Evolutionary conservation across 2,888 invertebrate genomes (phyloP), one percentile per base, ranked within the genome.

Genomic region (Drosophila nr. fundita): DNA sequence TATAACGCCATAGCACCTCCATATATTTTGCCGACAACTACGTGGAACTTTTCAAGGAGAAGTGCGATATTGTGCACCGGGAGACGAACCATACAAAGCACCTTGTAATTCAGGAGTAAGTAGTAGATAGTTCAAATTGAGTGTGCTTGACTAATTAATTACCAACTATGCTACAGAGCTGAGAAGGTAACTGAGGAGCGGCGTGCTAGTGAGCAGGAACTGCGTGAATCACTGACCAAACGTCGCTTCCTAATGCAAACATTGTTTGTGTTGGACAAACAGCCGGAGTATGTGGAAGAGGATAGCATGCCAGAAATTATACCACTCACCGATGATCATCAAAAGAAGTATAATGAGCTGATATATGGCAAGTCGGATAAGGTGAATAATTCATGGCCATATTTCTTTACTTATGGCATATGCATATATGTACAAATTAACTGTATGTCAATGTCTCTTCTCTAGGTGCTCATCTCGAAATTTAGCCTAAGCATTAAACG

Each of bases 261-360:
- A 30, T 60, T 92, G 1, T 83, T 93, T 92, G 73, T 94, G 84
- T 77, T 95, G 90, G 94, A 95, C 90, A 77, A 95, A 91, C 92
- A 94, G 90, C 92, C 27, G n/a, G 18, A 38, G 3, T 15, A 8
- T n/a, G 91, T 92, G 87, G 73, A 93, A 82, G 91, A 94, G 90
- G 93, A 95, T 91, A 92, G 93, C 64, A 93, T 92, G 53, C 93
- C 94, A 0, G 92, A 93, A 76, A 92, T 96, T 45, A 95, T 96
- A 0, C 94, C 95, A 60, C 92, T 97, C n/a, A 96, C 96, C 0
- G 93, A 94, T 0, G 95, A 96, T 36, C 96, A 97, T 91, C 94
- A 95, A 70, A 93, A 93, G 34, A 88, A 94, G 59, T 94, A 96
- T 0, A 94, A 94, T 58, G 93, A 92, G 42, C 95, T 96, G 0